Evolutionary conservation across 2,113 vertebrate species (phyloP).

Genomic region (Tympanuchus pallidicinctus): DNA sequence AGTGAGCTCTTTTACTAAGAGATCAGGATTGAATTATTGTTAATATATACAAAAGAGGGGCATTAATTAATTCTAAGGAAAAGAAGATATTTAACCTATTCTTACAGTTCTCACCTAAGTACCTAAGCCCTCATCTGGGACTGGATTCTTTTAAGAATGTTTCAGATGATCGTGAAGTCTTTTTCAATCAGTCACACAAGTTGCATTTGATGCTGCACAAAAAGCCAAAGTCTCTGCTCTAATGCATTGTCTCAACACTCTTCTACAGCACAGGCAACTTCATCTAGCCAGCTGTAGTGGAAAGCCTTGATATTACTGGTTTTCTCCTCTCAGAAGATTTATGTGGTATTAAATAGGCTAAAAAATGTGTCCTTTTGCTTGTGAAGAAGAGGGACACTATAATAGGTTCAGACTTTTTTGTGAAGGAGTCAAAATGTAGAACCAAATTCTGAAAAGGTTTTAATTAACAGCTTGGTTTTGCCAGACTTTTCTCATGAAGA

Average conservation of each 20-base stretch:
- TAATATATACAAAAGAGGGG: background rate
- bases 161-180: background rate
- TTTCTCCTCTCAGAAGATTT: conserved; percentile 23
- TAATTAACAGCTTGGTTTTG: conserved; percentile 76
- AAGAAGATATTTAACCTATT: background rate
- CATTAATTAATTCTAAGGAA: background rate
- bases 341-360: conserved; percentile 39
- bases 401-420: conserved; percentile 51
- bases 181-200: background rate
- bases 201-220: accelerated
- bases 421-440: conserved; percentile 53
- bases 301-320: background rate
- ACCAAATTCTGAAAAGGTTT: conserved; percentile 71
- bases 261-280: background rate
- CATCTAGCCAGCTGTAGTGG: background rate
- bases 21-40: background rate
- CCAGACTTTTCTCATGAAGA: conserved; percentile 69
- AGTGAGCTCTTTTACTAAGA: background rate
- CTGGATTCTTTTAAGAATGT: background rate
- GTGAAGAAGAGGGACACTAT: conserved; percentile 35
- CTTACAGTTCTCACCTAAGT: background rate
- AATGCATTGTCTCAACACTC: background rate
- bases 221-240: background rate
- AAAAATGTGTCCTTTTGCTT: background rate
- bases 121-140: background rate